These are phyloP conservation scores for Drosophila heteroneura DNA, from an alignment of 2,888 invertebrate genomes.

Conservation along the genomic window DNA sequence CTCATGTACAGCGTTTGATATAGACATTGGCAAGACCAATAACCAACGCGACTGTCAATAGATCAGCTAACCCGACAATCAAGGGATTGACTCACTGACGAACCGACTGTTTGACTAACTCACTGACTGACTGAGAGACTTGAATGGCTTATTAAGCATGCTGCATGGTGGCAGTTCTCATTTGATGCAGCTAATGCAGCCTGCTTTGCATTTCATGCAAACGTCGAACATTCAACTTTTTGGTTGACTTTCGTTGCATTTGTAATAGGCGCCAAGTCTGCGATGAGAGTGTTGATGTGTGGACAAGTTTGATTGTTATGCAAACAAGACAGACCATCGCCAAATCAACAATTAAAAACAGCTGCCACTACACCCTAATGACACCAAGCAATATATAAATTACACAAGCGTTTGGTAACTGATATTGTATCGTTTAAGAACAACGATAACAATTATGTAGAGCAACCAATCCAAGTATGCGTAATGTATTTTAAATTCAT, in stretches of 20 bases:
- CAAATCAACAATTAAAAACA: slow-evolving; percentile 19
- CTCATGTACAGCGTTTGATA: slow-evolving; percentile 45
- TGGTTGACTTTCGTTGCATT: slow-evolving; percentile 49
- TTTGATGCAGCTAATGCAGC: slow-evolving; percentile 21
- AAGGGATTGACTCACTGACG: slow-evolving; percentile 28
- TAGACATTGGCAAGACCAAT: slow-evolving; percentile 55
- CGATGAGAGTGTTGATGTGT: neutral
- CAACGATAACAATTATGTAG: neutral
- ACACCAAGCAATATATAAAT: neutral
- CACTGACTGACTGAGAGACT: slow-evolving; percentile 15
- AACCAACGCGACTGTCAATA: slow-evolving; percentile 60
- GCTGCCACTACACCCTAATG: neutral
- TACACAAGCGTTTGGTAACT: neutral
- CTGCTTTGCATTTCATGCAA: slow-evolving; percentile 64
- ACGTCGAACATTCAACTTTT: slow-evolving; percentile 65
- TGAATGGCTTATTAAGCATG: slow-evolving; percentile 28
- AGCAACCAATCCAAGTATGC: neutral
- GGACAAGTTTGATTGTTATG: neutral
- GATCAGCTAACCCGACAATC: slow-evolving; percentile 61
- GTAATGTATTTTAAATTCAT: neutral
- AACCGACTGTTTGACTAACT: neutral
- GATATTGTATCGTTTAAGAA: neutral
- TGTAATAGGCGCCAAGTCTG: slow-evolving; percentile 13
- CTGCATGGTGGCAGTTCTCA: slow-evolving; percentile 37
- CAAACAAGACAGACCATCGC: slow-evolving; percentile 4